Evolutionary conservation across 2,888 invertebrate genomes (phyloP), one percentile per base, ranked within the genome.

Genomic region (Cosmorhoe ocellata): DNA sequence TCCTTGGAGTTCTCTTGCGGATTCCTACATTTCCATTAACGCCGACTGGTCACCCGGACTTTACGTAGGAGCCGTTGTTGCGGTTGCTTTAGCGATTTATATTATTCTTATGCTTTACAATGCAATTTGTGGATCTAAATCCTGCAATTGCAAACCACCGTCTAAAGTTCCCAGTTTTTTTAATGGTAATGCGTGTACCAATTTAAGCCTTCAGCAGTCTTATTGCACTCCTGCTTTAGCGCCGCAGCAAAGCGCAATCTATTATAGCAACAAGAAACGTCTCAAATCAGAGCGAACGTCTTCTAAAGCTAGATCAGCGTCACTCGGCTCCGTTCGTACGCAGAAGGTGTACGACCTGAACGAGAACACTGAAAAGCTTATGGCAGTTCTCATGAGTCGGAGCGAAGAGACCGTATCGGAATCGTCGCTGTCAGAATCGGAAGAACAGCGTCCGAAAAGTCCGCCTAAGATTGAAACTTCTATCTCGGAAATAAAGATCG

Each of bases 331-430:
- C 1, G 38, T 74, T 13, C 68, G 55, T 40, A 79, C 79, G 0
- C 81, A 82, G 56, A 78, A 68, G 58, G 84, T 88, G 12, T 87
- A 77, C 63, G 87, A 90, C 62, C 57, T 87, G 36, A 83, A 88
- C 49, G 85, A 86, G 30, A 83, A 86, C 40, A 71, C 71, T 0
- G 86, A 88, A 57, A 83, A 81, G 50, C 24, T 79, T 2, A 85
- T 88, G 85, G 66, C 73, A 0, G 72, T 85, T 4, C 75, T 81
- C 37, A 66, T 81, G 67, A 84, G 80, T 51, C 79, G 74, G 9
- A 69, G 70, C 38, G 80, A 76, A 42, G 66, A 66, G 9, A 73
- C 66, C 11, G 64, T 64, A 1, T 66, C 61, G 0, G 64, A 61
- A 10, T 36, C 55, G 1, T 51, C 58, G 34, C 24, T 26, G 1